Base-by-base conservation (phyloP, 2,113 vertebrate genomes). In the Plestiodon gilberti region DNA sequence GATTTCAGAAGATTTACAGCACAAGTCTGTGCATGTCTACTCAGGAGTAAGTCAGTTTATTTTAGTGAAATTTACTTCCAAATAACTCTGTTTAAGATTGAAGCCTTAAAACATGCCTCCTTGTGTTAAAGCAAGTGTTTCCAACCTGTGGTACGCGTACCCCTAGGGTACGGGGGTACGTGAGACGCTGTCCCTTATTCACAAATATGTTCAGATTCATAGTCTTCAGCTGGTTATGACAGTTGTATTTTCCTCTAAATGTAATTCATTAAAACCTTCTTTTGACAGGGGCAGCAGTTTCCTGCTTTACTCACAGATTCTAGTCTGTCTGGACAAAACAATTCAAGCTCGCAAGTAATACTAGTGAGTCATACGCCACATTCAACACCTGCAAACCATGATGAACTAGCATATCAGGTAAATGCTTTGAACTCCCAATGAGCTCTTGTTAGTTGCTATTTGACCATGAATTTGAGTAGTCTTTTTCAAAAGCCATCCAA, bases 281-380 rank as follows among this genome's bases (percentile, higher is more conserved):
- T 94, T 85, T 75, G 9, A 15, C 90, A 99, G 98, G 96, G 97
- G 86, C 98, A 99, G 88, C 97, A 98, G 43, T 99, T 98, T 83
- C 97, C 98, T 75, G 96, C 98, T 28, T 95, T 99, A 85, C 96
- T 99, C 85, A 96, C 96, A 80, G 99, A 99, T 71, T 92, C 97
- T 2, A 93, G 95, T 79, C 96, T 98, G 3, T 64, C 96, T 1
- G 97, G 96, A 81, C 98, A 97, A 76, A 91, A 96, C 15, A 95
- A 92, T 40, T 86, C 95, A 75, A 95, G 89, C 83, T 97, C 95
- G 0, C 98, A 98, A 87, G 98, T 99, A 84, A 98, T 99, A 89
- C 94, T 99, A 48, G 98, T 99, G 95, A 98, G 98, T 95, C 98
- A 98, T 83, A 92, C 97, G 8, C 86, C 97, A 1, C 97, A 98